These are phyloP conservation scores for Hemichromis elongatus DNA, from an alignment of 2,113 vertebrate species.

Conservation along the genomic window DNA sequence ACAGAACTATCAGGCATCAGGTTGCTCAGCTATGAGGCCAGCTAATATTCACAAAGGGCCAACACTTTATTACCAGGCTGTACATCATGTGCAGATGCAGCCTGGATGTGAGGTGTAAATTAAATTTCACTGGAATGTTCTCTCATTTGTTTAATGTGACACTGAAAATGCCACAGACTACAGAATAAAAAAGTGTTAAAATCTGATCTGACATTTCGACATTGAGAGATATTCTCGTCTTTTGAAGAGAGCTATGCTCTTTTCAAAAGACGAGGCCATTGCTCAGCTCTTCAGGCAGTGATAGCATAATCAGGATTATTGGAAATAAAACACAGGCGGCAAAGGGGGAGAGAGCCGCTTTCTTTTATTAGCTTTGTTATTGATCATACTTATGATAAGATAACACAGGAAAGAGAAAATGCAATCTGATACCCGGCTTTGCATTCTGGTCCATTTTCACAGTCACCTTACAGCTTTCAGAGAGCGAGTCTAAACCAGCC, in stretches of 20 bases:
- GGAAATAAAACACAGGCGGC: not conserved
- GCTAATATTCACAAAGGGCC: not conserved
- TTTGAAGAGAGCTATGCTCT: not conserved
- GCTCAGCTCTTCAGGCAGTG: not conserved
- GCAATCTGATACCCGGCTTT: constrained; percentile 9
- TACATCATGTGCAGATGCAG: not conserved
- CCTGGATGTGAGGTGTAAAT: constrained; percentile 21
- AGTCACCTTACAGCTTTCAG: not conserved
- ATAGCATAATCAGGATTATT: constrained; percentile 3
- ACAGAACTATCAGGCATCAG: not conserved
- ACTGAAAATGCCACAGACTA: not conserved
- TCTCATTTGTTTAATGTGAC: not conserved
- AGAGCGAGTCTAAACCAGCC: not conserved
- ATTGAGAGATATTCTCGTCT: not conserved
- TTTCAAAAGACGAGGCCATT: not conserved
- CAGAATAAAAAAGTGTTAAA: not conserved
- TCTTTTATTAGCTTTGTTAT: constrained; percentile 38
- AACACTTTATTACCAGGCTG: not conserved
- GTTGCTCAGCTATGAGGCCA: not conserved
- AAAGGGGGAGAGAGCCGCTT: not conserved
- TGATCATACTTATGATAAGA: constrained; percentile 37
- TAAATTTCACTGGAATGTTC: not conserved
- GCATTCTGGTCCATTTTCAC: not conserved
- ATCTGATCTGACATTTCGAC: not conserved
- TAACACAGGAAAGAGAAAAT: constrained; percentile 6